These are phyloP conservation scores for Gallirallus australis DNA, from an alignment of 2,797 vertebrate genomes.

Conservation along the genomic window DNA sequence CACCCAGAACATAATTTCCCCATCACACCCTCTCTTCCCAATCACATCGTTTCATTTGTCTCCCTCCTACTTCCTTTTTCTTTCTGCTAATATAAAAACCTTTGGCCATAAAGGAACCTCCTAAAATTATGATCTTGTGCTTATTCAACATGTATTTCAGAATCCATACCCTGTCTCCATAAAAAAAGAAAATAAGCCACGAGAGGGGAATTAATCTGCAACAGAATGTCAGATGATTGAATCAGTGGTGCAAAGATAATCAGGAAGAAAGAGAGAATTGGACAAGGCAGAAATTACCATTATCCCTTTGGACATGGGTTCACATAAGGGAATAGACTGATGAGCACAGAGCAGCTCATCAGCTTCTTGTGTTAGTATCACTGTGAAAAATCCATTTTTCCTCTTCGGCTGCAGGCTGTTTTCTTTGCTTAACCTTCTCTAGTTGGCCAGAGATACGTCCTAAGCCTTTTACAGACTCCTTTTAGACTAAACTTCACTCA, in stretches of 20 bases:
- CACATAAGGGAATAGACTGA: conserved; percentile 25
- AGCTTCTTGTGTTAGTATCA: neutral
- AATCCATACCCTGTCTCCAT: neutral
- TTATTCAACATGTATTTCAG: neutral
- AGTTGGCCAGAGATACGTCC: neutral
- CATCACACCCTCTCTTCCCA: neutral
- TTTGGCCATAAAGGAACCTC: neutral
- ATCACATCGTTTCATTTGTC: neutral
- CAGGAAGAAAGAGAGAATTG: conserved; percentile 27
- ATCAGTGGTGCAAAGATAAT: conserved; percentile 42
- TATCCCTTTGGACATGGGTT: conserved; percentile 12
- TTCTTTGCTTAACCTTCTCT: neutral
- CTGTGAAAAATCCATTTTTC: neutral
- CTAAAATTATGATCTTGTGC: neutral
- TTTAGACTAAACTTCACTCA: neutral
- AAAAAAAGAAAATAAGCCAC: neutral
- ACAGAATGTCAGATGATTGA: conserved; percentile 39
- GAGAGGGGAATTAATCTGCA: neutral
- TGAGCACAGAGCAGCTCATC: neutral
- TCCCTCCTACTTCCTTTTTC: neutral
- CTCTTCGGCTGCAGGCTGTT: neutral
- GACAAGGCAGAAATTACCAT: conserved; percentile 53
- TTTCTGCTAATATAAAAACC: neutral
- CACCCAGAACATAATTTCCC: neutral
- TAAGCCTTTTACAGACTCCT: neutral